Conservation (phyloP, 2,888 invertebrate genomes). For the Hofmannophila pseudospretella region DNA sequence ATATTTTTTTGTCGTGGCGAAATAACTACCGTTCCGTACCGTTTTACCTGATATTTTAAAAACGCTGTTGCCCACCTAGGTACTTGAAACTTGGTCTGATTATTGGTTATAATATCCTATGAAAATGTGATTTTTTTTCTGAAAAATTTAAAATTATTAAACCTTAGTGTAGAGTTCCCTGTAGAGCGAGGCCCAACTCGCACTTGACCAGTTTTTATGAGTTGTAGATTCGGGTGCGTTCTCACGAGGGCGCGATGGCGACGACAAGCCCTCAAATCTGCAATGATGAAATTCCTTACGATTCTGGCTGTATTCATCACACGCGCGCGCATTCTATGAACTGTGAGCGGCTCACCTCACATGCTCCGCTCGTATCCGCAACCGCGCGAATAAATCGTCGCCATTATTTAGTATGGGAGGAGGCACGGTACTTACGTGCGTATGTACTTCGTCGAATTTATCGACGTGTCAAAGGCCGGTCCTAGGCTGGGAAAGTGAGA, state of each 20-base stretch:
- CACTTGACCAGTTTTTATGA: no score
- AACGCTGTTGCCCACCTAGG: no score
- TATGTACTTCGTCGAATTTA: conserved; percentile 55
- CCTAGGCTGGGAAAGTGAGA: conserved; percentile 52
- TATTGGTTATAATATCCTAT: no score
- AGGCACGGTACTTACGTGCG: conserved; percentile 45
- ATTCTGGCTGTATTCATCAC: conserved; percentile 70
- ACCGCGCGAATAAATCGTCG: conserved; percentile 59
- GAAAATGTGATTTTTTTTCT: no score
- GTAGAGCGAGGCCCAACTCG: no score
- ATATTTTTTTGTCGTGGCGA: no score
- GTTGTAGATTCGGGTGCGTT: conserved; percentile 30
- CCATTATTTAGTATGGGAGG: conserved; percentile 65
- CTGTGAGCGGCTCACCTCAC: conserved; percentile 48
- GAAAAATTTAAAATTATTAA: no score
- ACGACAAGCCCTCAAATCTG: conserved; percentile 58
- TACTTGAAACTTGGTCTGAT: no score
- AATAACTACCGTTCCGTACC: no score
- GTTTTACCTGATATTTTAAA: no score
- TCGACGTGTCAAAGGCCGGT: conserved; percentile 58
- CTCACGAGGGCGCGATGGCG: conserved; percentile 53
- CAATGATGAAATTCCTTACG: conserved; percentile 65
- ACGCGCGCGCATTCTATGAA: conserved; percentile 69
- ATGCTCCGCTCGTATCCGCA: conserved; percentile 53
- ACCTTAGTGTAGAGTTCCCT: no score